A percentile compares a stretch with the other conserved stretches of the same genome.
These are phyloP conservation scores for Proctacanthus coquilletti DNA, from an alignment of 1,140 invertebrate species.

Conservation along the genomic window DNA sequence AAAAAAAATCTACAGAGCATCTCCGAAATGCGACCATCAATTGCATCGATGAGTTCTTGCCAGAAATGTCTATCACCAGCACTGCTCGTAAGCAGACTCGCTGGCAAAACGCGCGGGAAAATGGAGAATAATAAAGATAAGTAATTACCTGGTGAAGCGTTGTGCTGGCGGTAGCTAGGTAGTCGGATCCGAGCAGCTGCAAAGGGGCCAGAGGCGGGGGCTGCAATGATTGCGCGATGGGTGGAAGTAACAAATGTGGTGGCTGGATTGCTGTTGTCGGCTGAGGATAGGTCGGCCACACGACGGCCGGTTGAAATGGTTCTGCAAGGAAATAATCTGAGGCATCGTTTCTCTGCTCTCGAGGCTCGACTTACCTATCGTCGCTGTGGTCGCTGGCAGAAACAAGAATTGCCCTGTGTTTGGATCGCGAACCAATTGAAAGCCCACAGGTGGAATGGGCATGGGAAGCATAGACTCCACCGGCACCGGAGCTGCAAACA, in stretches of 20 bases:
- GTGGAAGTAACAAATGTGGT: constrained; percentile 8
- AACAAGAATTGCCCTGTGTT: constrained; percentile 58
- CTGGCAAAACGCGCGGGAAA: too few species aligned
- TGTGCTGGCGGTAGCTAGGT: constrained; percentile 23
- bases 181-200: constrained; percentile 34
- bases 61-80: too few species aligned
- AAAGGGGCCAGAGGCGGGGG: constrained; percentile 36
- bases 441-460: constrained; percentile 44
- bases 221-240: constrained; percentile 27
- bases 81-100: too few species aligned
- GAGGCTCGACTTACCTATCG: constrained; percentile 33
- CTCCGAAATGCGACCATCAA: too few species aligned
- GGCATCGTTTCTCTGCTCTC: not conserved
- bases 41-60: too few species aligned
- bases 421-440: constrained; percentile 61
- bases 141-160: constrained; percentile 13
- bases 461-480: constrained; percentile 24
- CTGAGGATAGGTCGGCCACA: constrained; percentile 19
- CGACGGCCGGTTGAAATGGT: constrained; percentile 45
- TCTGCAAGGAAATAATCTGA: constrained; percentile 29
- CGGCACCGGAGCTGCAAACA: not conserved
- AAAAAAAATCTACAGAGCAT: too few species aligned
- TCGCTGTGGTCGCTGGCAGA: constrained; percentile 43
- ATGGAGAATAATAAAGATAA: constrained; percentile 14
- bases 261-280: constrained; percentile 8